Conservation (phyloP, 2,888 invertebrate genomes). For the Omphaloscelis lunosa region DNA sequence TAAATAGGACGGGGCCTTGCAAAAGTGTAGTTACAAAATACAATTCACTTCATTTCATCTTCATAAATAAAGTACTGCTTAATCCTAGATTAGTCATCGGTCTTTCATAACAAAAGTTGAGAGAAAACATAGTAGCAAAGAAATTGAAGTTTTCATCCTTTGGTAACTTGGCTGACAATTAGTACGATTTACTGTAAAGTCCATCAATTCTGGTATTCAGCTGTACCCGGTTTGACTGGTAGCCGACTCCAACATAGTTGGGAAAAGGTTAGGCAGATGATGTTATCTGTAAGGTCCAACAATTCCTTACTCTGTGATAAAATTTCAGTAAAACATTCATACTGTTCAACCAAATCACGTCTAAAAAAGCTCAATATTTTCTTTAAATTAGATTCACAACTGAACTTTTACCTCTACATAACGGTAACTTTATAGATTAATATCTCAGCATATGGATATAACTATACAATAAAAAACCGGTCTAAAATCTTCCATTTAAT, state of each 20-base stretch:
- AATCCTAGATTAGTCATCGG: conserved; percentile 24
- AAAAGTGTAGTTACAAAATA: background rate
- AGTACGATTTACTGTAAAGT: background rate
- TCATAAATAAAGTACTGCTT: background rate
- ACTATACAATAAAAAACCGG: background rate
- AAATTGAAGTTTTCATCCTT: background rate
- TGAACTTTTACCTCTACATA: background rate
- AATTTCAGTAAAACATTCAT: background rate
- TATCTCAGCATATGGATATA: background rate
- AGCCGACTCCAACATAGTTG: background rate
- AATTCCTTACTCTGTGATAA: background rate
- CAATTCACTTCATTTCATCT: conserved; percentile 9
- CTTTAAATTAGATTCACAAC: background rate
- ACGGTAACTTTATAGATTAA: conserved; percentile 1
- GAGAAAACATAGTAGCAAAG: background rate
- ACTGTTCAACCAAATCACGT: background rate
- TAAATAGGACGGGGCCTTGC: too few relatives aligned
- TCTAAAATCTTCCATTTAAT: background rate
- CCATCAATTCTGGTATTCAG: background rate
- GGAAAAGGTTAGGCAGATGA: background rate
- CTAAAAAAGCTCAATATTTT: background rate
- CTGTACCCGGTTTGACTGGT: background rate
- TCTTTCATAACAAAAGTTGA: conserved; percentile 8
- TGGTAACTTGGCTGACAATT: background rate
- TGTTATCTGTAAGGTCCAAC: too few relatives aligned